phyloP scores from a whole-genome alignment of 1,140 invertebrate genomes.

The Drusus annulatus region DNA sequence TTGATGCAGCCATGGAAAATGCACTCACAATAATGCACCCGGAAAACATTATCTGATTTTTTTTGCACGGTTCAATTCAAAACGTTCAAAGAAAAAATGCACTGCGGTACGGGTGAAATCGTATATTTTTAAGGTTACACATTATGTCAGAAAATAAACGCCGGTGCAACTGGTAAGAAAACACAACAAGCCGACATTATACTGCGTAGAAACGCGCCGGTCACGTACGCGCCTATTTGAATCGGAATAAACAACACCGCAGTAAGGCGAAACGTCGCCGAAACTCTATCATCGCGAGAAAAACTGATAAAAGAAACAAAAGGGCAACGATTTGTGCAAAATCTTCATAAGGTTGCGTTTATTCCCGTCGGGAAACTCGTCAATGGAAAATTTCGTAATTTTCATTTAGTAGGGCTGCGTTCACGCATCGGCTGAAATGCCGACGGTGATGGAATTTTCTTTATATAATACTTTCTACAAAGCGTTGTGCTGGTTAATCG shows the following conservation, averaged over 20 bases:
- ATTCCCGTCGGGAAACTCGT: neutral
- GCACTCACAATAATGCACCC: too few species aligned
- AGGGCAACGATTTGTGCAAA: neutral
- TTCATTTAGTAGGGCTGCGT: constrained; percentile 1
- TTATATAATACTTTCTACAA: too few species aligned
- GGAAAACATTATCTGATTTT: too few species aligned
- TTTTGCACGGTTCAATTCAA: too few species aligned
- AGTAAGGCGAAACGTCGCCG: neutral
- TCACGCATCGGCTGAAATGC: neutral
- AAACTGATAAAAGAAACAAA: constrained; percentile 1
- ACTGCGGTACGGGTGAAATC: too few species aligned
- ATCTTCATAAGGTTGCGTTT: constrained; percentile 9
- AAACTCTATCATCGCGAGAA: neutral
- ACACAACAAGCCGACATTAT: constrained; percentile 7
- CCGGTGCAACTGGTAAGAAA: constrained; percentile 15
- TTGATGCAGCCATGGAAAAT: too few species aligned
- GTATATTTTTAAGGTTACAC: too few species aligned
- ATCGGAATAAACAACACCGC: neutral
- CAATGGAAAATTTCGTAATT: constrained; percentile 9
- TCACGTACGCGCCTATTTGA: constrained; percentile 44
- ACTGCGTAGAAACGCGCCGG: constrained; percentile 43
- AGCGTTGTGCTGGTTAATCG: too few species aligned
- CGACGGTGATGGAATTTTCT: too few species aligned
- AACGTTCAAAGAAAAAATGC: too few species aligned
- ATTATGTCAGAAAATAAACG: constrained; percentile 5